Evolutionary conservation across 2,888 invertebrate genomes (phyloP).

Genomic region (Cabera pusaria): DNA sequence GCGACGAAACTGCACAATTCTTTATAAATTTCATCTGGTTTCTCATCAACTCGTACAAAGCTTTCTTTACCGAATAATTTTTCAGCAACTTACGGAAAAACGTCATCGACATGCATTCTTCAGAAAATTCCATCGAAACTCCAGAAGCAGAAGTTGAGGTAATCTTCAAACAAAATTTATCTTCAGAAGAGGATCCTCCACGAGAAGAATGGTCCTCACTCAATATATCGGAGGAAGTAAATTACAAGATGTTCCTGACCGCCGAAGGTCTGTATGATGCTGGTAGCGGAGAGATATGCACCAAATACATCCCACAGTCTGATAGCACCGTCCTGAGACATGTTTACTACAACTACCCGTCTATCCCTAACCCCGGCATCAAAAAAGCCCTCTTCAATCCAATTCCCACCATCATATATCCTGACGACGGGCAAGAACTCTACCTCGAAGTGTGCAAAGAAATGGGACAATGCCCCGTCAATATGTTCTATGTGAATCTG

Average conservation of each 20-base stretch:
- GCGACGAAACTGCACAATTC: too few relatives aligned
- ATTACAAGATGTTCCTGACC: slow-evolving; percentile 40
- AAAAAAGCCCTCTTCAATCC: slow-evolving; percentile 49
- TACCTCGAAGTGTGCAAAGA: slow-evolving; percentile 57
- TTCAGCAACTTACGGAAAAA: too few relatives aligned
- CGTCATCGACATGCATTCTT: slow-evolving; percentile 3
- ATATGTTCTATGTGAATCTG: slow-evolving; percentile 47
- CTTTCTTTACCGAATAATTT: too few relatives aligned
- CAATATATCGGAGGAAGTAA: slow-evolving; percentile 36
- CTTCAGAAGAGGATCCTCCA: slow-evolving; percentile 56
- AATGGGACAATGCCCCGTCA: slow-evolving; percentile 53
- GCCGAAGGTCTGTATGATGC: slow-evolving; percentile 48
- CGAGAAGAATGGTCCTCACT: slow-evolving; percentile 64
- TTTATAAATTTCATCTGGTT: too few relatives aligned
- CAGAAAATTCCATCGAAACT: slow-evolving; percentile 18
- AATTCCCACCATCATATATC: slow-evolving; percentile 38
- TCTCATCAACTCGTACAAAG: too few relatives aligned
- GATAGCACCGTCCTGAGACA: slow-evolving; percentile 55
- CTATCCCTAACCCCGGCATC: slow-evolving; percentile 60
- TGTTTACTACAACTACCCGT: slow-evolving; percentile 59
- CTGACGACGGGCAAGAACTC: slow-evolving; percentile 60
- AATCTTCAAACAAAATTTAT: slow-evolving; percentile 28
- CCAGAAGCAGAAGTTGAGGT: slow-evolving; percentile 9
- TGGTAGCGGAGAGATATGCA: slow-evolving; percentile 60
- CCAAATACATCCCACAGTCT: slow-evolving; percentile 53